Evolutionary conservation across 2,113 vertebrate genomes (phyloP), one percentile per base, ranked within the genome.

Genomic region (Hydrolagus affinis): DNA sequence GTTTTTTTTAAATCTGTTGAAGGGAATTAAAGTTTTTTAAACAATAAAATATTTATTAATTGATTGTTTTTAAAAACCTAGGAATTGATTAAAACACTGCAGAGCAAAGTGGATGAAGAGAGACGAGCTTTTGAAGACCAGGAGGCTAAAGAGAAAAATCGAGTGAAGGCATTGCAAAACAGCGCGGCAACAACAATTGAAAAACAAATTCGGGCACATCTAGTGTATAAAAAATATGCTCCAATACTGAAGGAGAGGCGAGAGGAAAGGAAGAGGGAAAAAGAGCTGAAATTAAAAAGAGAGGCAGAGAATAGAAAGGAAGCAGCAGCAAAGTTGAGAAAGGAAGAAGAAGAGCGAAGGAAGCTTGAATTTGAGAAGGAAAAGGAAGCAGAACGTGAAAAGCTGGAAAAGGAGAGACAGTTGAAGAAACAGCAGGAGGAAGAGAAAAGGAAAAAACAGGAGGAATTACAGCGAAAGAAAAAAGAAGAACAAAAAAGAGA

Each of bases 161-260:
- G 28, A 57, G 60, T 89, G 85, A 76, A 88, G 86, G 87, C 93
- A 85, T 60, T 89, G 14, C 76, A 59, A 19, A 86, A 89, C 88
- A 86, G 19, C 86, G 94, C 96, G 77, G 94, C 94, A 77, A 86
- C 91, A 75, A 94, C 89, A 91, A 93, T 96, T 77, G 95, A 96
- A 90, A 89, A 94, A 87, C 91, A 83, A 70, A 90, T 94, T 86
- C 91, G 92, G 90, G 90, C 91, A 78, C 91, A 91, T 85, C 57
- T 90, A 85, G 88, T 88, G 0, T 90, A 62, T 71, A 91, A 86
- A 88, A 91, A 91, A 87, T 93, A 91, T 15, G 57, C 76, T 71
- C 88, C 88, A 0, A 80, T 93, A 62, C 89, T 95, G 87, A 92
- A 86, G 86, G 89, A 91, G 86, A 78, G 83, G 89, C 87, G 88